These are phyloP conservation scores for Chelon auratus DNA, from an alignment of 2,797 vertebrate species.

Conservation along the genomic window DNA sequence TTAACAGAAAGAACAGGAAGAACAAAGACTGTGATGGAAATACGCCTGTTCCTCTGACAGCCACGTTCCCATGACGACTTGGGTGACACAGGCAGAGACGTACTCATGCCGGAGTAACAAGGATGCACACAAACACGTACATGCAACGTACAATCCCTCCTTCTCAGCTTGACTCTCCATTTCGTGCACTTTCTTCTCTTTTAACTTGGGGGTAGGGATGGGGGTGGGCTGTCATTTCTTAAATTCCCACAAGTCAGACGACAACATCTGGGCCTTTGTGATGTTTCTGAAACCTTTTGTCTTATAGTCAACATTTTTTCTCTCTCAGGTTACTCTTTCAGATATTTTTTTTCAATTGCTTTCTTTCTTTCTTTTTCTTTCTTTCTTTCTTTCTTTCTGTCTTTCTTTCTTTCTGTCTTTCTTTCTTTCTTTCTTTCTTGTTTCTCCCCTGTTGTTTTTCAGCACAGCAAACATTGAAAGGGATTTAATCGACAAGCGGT, in stretches of 20 bases:
- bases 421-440: constrained; percentile 10
- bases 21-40: constrained; percentile 74
- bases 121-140: constrained; percentile 45
- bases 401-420: constrained; percentile 12
- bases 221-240: constrained; percentile 58
- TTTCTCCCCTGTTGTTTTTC: constrained; percentile 31
- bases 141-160: constrained; percentile 19
- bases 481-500: constrained; percentile 73
- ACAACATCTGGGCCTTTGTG: constrained; percentile 66
- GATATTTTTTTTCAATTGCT: constrained; percentile 14
- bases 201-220: constrained; percentile 46
- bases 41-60: constrained; percentile 74
- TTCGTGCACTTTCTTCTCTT: constrained; percentile 61
- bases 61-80: constrained; percentile 75
- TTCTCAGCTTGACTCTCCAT: constrained; percentile 46
- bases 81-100: constrained; percentile 67
- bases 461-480: constrained; percentile 55
- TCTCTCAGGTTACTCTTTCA: constrained; percentile 43
- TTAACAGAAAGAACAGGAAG: constrained; percentile 67
- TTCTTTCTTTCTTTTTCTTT: constrained; percentile 17
- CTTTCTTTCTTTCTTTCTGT: constrained; percentile 24
- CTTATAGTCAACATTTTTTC: constrained; percentile 59
- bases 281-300: constrained; percentile 66
- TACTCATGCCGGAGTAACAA: constrained; percentile 16
- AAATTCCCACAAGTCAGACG: constrained; percentile 72